phyloP scores from a whole-genome alignment of 2,888 invertebrate genomes.

The Ceriagrion tenellum region DNA sequence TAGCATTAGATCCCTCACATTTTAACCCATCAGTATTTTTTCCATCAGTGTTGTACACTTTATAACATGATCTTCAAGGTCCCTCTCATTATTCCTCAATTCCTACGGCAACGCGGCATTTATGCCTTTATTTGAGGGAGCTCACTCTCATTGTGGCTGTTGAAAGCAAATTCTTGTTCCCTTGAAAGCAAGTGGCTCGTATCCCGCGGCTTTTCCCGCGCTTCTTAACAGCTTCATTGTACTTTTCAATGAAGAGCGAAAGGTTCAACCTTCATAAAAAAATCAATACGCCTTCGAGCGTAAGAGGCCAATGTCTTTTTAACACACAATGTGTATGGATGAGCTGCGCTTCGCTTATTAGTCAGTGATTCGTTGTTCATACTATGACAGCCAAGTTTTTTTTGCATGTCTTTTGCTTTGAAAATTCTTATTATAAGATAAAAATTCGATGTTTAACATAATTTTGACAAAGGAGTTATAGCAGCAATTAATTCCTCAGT shows the following conservation, averaged over 20 bases:
- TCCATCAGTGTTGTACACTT: background rate
- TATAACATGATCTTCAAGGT: background rate
- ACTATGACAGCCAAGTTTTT: background rate
- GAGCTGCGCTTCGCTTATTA: background rate
- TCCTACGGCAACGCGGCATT: background rate
- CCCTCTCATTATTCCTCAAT: background rate
- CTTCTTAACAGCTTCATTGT: slow-evolving; percentile 3
- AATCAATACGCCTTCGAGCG: background rate
- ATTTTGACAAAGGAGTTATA: too few relatives aligned
- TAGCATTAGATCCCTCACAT: too few relatives aligned
- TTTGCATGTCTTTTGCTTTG: background rate
- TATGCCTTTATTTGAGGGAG: background rate
- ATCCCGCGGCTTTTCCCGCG: slow-evolving; percentile 6
- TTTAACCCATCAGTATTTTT: too few relatives aligned
- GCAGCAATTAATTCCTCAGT: too few relatives aligned
- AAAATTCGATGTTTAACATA: too few relatives aligned
- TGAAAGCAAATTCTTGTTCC: slow-evolving; percentile 24
- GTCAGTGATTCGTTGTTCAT: background rate
- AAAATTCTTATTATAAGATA: too few relatives aligned
- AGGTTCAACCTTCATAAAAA: background rate
- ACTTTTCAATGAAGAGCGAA: background rate
- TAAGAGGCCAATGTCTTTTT: background rate
- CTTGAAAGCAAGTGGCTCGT: background rate
- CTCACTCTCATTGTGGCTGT: background rate
- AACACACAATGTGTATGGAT: background rate